These are phyloP conservation scores for Cepphus grylle DNA, from an alignment of 2,113 vertebrate species.

Conservation along the genomic window DNA sequence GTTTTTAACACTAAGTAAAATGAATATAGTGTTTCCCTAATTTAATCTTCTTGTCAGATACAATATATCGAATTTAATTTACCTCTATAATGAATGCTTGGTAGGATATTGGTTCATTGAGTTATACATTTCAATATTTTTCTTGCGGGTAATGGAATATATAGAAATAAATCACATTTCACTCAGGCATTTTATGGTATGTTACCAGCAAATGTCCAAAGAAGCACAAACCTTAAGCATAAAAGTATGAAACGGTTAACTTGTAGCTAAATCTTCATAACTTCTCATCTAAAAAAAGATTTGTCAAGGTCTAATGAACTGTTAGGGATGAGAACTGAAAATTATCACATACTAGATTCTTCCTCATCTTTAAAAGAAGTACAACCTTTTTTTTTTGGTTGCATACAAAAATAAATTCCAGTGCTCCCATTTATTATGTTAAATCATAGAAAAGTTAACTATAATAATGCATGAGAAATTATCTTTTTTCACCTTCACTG, in stretches of 20 bases:
- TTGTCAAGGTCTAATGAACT: background rate
- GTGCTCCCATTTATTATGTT: background rate
- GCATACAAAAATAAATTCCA: background rate
- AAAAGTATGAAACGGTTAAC: background rate
- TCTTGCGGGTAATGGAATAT: conserved; percentile 13
- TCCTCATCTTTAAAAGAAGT: background rate
- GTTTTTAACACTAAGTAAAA: background rate
- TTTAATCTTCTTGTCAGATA: conserved; percentile 31
- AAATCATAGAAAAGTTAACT: background rate
- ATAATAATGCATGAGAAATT: background rate
- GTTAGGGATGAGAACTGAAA: background rate
- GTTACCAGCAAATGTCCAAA: background rate
- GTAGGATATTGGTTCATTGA: background rate
- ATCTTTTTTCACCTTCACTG: background rate
- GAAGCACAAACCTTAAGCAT: background rate
- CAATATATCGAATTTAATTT: conserved; percentile 46
- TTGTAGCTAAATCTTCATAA: conserved; percentile 8
- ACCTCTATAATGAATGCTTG: background rate
- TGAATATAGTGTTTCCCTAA: background rate
- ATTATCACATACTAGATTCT: background rate
- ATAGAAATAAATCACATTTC: conserved; percentile 58
- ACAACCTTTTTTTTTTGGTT: background rate
- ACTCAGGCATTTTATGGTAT: background rate
- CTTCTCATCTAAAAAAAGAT: background rate
- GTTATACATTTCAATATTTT: conserved; percentile 30